Evolutionary conservation across 2,113 vertebrate genomes (phyloP).

Genomic region (Phoenicopterus ruber): DNA sequence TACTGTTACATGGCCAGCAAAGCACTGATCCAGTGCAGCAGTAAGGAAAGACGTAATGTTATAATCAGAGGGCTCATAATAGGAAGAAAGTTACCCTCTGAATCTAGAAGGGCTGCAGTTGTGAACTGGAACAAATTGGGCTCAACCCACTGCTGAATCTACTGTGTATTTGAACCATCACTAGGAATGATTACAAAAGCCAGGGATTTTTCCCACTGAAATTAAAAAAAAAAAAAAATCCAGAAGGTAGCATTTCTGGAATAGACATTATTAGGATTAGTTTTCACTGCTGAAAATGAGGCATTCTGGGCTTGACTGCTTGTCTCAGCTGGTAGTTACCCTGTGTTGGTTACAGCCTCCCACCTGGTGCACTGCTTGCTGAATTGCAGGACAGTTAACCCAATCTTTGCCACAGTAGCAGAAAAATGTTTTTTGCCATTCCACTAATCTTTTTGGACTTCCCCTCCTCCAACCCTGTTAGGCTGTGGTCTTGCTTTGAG

Average conservation of each 20-base stretch:
- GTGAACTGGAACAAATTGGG: neutral
- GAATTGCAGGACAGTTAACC: neutral
- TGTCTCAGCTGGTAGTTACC: neutral
- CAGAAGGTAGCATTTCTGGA: neutral
- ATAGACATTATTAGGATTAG: neutral
- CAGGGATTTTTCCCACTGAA: fast-evolving
- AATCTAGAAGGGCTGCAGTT: neutral
- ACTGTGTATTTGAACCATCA: neutral
- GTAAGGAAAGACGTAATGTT: neutral
- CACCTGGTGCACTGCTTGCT: too few species aligned
- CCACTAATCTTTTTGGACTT: too few species aligned
- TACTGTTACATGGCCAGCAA: neutral
- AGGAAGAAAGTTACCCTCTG: neutral
- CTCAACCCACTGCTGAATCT: neutral
- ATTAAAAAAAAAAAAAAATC: neutral
- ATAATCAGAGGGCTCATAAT: neutral
- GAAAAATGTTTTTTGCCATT: neutral
- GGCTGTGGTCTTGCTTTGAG: neutral
- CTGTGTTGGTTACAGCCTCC: neutral
- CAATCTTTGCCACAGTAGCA: neutral
- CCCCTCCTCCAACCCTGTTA: neutral
- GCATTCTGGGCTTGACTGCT: neutral
- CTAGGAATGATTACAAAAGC: neutral
- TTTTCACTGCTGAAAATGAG: neutral
- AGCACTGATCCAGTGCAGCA: neutral